Evolutionary conservation across 2,113 vertebrate species (phyloP).

Genomic region (Malurus alboscapulatus): DNA sequence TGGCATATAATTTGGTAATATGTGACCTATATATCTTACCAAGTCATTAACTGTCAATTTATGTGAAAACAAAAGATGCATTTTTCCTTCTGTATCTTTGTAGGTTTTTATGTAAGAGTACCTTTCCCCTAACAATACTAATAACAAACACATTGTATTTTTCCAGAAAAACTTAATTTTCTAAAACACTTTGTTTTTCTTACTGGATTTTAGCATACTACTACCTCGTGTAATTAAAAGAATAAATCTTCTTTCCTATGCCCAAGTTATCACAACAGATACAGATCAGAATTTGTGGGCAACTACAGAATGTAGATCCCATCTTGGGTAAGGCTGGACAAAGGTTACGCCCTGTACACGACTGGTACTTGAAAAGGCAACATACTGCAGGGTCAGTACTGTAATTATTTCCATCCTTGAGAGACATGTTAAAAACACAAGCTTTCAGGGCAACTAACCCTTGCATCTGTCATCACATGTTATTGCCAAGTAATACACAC

Average conservation of each 20-base stretch:
- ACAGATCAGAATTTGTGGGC: background rate
- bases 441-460: background rate
- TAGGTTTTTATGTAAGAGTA: background rate
- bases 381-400: background rate
- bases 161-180: background rate
- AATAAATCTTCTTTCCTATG: background rate
- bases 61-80: background rate
- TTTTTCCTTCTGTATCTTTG: fast-evolving
- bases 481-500: background rate
- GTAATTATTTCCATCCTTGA: constrained; percentile 15
- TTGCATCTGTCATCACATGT: constrained; percentile 11
- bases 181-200: background rate
- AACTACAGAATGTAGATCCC: background rate
- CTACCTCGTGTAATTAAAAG: background rate
- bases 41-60: background rate
- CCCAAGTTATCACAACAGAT: background rate
- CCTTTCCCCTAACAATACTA: background rate
- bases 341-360: background rate
- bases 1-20: background rate
- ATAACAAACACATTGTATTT: background rate
- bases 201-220: background rate
- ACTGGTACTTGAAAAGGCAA: background rate
- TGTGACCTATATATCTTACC: background rate
- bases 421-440: background rate
- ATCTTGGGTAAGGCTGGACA: background rate